Evolutionary conservation across 2,888 invertebrate species (phyloP).

Genomic region (Amphiduros pacificus): DNA sequence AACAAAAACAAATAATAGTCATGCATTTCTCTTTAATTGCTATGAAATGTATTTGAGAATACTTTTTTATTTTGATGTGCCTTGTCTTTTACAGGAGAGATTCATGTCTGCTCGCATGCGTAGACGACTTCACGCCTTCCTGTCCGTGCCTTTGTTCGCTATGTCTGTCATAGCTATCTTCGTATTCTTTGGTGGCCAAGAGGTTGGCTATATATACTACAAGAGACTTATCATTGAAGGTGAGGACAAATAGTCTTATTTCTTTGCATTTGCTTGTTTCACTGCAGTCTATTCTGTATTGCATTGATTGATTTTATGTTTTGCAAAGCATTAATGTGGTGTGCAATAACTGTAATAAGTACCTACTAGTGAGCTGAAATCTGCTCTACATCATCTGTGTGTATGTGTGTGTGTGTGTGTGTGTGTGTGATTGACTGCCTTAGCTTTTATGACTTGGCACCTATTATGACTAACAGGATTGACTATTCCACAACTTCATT

Average conservation of each 20-base stretch:
- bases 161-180: conserved; percentile 21
- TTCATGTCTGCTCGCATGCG: conserved; percentile 8
- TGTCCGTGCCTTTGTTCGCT: conserved; percentile 10
- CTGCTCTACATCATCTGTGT: too few relatives aligned
- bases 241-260: too few relatives aligned
- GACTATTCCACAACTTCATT: too few relatives aligned
- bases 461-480: too few relatives aligned
- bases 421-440: too few relatives aligned
- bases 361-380: too few relatives aligned
- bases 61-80: neutral
- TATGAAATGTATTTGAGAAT: neutral
- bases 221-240: conserved; percentile 8
- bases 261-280: too few relatives aligned
- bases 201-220: conserved; percentile 1
- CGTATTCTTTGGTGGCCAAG: conserved; percentile 22
- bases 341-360: neutral
- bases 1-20: too few relatives aligned
- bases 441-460: too few relatives aligned
- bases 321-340: neutral
- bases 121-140: conserved; percentile 13
- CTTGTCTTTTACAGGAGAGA: conserved; percentile 6
- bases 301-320: neutral
- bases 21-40: neutral
- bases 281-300: neutral
- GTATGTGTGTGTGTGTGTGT: too few relatives aligned